Evolutionary conservation across 2,797 vertebrate species (phyloP).

Genomic region (Sphaeramia orbicularis): DNA sequence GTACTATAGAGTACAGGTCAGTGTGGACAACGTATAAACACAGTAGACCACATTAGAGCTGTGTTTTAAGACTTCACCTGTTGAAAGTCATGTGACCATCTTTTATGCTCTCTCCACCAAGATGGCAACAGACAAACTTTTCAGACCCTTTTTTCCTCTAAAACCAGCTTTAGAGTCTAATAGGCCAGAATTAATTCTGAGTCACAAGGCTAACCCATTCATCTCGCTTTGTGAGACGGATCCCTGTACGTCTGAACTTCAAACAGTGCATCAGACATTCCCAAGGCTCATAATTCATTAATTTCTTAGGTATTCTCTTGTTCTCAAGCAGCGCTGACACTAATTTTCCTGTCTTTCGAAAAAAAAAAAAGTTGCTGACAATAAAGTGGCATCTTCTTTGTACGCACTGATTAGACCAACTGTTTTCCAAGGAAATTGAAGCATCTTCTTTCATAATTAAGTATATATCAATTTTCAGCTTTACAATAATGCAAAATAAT

Average conservation of each 20-base stretch:
- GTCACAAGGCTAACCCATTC: slow-evolving; percentile 22
- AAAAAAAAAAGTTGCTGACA: slow-evolving; percentile 49
- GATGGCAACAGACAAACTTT: neutral
- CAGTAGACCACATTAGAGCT: neutral
- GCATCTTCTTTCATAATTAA: slow-evolving; percentile 4
- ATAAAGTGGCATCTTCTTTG: slow-evolving; percentile 43
- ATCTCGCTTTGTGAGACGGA: slow-evolving; percentile 49
- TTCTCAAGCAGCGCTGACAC: slow-evolving; percentile 59
- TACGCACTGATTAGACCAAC: slow-evolving; percentile 31
- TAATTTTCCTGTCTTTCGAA: slow-evolving; percentile 42
- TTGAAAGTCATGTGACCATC: neutral
- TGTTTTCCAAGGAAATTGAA: slow-evolving; percentile 24
- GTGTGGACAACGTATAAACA: neutral
- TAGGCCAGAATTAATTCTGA: slow-evolving; percentile 34
- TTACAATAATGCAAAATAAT: slow-evolving; percentile 2
- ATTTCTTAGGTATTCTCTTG: slow-evolving; percentile 72
- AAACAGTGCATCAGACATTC: slow-evolving; percentile 57
- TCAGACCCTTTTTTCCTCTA: neutral
- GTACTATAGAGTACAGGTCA: slow-evolving; percentile 6
- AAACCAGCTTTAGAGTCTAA: slow-evolving; percentile 2
- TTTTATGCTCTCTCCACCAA: neutral
- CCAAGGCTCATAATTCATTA: slow-evolving; percentile 63
- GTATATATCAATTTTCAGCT: neutral
- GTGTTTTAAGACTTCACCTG: neutral
- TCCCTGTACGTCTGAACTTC: slow-evolving; percentile 51